Percentiles rank a stretch among this genome's conserved stretches.
Evolutionary conservation across 1,140 invertebrate genomes (phyloP).

Genomic region (Oedothorax gibbosus): DNA sequence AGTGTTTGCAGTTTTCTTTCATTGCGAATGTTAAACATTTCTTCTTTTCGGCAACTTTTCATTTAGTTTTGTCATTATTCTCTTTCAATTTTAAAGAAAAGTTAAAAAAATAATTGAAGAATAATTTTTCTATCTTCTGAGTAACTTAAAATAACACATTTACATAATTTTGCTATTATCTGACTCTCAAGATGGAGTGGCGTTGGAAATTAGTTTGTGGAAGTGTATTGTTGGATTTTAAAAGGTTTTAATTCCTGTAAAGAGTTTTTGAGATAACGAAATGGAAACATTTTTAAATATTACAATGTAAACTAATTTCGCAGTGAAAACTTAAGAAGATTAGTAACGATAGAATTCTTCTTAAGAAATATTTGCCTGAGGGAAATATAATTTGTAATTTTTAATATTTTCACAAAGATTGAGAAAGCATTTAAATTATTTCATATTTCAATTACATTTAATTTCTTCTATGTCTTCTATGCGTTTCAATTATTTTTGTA

Average conservation of each 20-base stretch:
- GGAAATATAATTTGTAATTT: no score
- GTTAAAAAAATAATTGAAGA: background rate
- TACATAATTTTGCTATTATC: conserved; percentile 36
- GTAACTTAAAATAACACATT: conserved; percentile 22
- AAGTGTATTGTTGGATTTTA: conserved; percentile 25
- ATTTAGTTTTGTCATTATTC: background rate
- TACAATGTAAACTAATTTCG: no score
- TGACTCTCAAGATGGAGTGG: conserved; percentile 2
- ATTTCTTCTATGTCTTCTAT: no score
- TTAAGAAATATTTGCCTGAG: no score
- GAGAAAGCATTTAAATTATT: no score
- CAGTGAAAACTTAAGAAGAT: no score
- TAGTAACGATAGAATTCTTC: no score
- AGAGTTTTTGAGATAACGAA: no score
- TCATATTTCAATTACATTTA: no score
- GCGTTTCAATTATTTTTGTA: no score
- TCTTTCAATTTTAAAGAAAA: background rate
- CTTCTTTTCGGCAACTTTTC: background rate
- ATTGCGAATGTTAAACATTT: conserved; percentile 34
- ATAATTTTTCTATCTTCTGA: conserved; percentile 19
- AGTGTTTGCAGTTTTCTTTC: conserved; percentile 32
- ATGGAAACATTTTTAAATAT: no score
- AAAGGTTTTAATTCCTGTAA: conserved; percentile 32
- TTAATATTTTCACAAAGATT: no score
- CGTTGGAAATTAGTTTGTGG: conserved; percentile 16